A percentile compares a stretch with the other conserved stretches of the same genome.
phyloP scores from a whole-genome alignment of 2,113 vertebrate species.

The Nematolebias whitei region DNA sequence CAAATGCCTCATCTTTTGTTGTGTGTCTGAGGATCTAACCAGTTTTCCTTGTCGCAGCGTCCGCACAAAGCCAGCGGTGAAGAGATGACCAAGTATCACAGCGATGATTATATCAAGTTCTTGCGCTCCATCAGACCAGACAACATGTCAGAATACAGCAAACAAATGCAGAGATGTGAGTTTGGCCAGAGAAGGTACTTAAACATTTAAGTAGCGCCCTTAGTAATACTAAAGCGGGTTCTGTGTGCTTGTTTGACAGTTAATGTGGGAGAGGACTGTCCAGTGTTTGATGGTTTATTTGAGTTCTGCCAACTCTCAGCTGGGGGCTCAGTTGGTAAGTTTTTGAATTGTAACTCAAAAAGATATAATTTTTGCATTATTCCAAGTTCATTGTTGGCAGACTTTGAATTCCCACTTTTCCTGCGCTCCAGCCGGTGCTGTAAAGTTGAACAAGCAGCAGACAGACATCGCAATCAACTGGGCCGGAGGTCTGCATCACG shows the following conservation, averaged over 20 bases:
- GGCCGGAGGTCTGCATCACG: slow-evolving; percentile 97
- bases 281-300: slow-evolving; percentile 97
- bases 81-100: slow-evolving; percentile 99
- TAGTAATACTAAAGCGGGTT: neutral
- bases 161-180: slow-evolving; percentile 99
- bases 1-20: neutral
- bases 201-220: neutral
- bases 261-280: slow-evolving; percentile 98
- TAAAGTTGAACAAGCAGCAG: slow-evolving; percentile 99
- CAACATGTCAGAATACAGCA: slow-evolving; percentile 99
- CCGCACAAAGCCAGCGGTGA: slow-evolving; percentile 98
- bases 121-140: slow-evolving; percentile 96
- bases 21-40: slow-evolving; percentile 2
- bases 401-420: slow-evolving; percentile 6
- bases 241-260: slow-evolving; percentile 76
- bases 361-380: neutral
- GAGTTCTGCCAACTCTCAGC: slow-evolving; percentile 98
- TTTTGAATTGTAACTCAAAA: neutral
- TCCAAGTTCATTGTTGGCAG: neutral
- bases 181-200: neutral
- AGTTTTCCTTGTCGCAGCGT: slow-evolving; percentile 78
- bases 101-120: slow-evolving; percentile 98
- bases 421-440: slow-evolving; percentile 87
- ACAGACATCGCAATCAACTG: slow-evolving; percentile 98
- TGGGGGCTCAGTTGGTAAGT: slow-evolving; percentile 95